Evolutionary conservation across 35 echinoderm and acorn worm genomes (phyloP), one percentile per base, ranked within the genome.

Genomic region (Holothuria glaberrima): DNA sequence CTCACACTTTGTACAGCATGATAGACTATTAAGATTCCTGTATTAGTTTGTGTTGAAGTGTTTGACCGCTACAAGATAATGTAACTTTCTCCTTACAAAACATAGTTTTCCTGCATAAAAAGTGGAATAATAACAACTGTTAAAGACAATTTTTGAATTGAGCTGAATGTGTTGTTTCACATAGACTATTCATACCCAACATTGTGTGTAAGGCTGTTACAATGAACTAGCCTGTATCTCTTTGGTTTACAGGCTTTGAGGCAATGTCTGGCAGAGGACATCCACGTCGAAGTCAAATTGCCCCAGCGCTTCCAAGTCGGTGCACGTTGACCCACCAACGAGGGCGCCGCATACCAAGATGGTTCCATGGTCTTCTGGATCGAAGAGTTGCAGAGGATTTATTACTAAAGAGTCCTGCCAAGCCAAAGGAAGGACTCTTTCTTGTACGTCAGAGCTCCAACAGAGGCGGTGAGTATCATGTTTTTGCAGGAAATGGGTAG

Each of bases 381-480:
- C 65, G 95, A 67, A 89, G 86, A 22, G 95, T 94, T 50, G 95
- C 95, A 16, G 95, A 97, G 72, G 95, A 94, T 71, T 61, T 97
- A 58, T 80, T 97, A 13, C 56, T 94, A 21, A 94, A 94, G 66
- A 91, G 87, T 72, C 92, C 95, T 1, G 48, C 74, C 35, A 57
- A 78, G 50, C 90, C 82, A 9, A 94, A 86, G 70, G 87, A 94
- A 80, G 95, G 95, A 0, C 82, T 94, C 5, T 97, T 94, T 56
- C 90, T 97, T 14, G 95, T 97, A 48, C 52, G 95, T 35, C 95
- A 97, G 64, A 97, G 95, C 84, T 92, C 89, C 74, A 97, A 97
- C 60, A 91, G 95, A 30, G 95, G 95, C 91, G 95, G 95, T 97
- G 30, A 70, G 95, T 66, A 41, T 75, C 72, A 36, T 45, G 13